phyloP scores from a whole-genome alignment of 2,797 vertebrate genomes.

The Propithecus deckenii region DNA sequence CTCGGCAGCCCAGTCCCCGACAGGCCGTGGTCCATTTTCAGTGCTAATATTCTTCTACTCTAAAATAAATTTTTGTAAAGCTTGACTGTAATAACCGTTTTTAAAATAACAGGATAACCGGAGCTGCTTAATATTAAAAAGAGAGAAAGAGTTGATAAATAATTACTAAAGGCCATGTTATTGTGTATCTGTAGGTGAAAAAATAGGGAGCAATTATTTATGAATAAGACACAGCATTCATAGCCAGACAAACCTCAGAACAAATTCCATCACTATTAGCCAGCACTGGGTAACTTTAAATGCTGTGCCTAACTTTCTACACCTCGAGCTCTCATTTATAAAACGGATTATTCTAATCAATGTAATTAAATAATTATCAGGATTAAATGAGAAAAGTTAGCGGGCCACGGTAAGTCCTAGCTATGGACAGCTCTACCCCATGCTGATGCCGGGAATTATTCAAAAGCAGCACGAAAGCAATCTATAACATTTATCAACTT shows the following conservation, averaged over 20 bases:
- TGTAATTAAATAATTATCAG: neutral
- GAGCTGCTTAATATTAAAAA: neutral
- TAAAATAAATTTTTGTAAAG: neutral
- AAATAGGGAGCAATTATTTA: neutral
- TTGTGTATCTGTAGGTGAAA: neutral
- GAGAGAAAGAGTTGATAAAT: neutral
- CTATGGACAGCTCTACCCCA: neutral
- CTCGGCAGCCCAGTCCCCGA: too few relatives aligned
- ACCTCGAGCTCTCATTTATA: neutral
- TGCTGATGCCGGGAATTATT: neutral
- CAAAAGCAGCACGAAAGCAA: neutral
- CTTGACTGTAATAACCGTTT: neutral
- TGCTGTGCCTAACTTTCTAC: neutral
- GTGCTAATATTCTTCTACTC: neutral
- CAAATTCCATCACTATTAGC: neutral
- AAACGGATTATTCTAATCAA: conserved; percentile 1
- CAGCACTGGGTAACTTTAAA: neutral
- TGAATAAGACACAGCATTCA: neutral
- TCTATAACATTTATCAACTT: conserved; percentile 27
- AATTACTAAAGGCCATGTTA: neutral
- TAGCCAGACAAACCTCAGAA: neutral
- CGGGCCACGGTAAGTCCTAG: neutral
- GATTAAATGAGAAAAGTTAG: neutral
- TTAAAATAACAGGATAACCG: neutral
- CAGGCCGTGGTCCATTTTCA: neutral